Evolutionary conservation across 2,113 vertebrate species (phyloP), one percentile per base, ranked within the genome.

Genomic region (Murina feae): DNA sequence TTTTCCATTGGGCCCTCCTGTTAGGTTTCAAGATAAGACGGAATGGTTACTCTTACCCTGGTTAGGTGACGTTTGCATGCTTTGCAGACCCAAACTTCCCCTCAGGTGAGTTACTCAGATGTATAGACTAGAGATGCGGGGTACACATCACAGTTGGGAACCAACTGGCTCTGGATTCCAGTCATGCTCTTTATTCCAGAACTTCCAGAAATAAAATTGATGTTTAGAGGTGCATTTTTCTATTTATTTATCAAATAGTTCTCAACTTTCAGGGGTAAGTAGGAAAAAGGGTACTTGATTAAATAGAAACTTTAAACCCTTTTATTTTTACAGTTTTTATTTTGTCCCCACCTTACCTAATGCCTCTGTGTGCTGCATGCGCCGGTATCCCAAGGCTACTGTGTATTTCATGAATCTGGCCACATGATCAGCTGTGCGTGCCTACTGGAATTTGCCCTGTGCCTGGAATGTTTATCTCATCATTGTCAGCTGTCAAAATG

Each of bases 61-160:
- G 17, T 21, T 86, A 53, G 4, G 2, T 49, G 53, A 16, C 4
- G 2, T 42, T 60, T 84, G 16, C 7, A 12, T 89, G 2, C 25
- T 79, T 69, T 42, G 4, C 42, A 49, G 32, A 72, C 7, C 12
- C 7, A 42, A 82, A 35, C 25, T 79, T 66, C 71, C 4, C 13
- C 21, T 71, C 11, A 44, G 10, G 44, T 37, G 20, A 86, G 47
- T 86, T 23, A 44, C 0, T 5, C 1, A 30, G 49, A 65, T 2
- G 23, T 60, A 9, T 60, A 68, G 13, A 44, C 2, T 5, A 25
- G 20, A 7, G 1, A 0, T 7, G 2, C 0, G 0, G 4, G 11
- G 28, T 25, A 13, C 5, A 69, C 18, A 25, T 69, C 13, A 78
- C 30, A 71, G 4, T 5, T 28, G n/a, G 25, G 17, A 82, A 42